Evolutionary conservation across 1,140 invertebrate genomes (phyloP).

Genomic region (Drosophila lini): DNA sequence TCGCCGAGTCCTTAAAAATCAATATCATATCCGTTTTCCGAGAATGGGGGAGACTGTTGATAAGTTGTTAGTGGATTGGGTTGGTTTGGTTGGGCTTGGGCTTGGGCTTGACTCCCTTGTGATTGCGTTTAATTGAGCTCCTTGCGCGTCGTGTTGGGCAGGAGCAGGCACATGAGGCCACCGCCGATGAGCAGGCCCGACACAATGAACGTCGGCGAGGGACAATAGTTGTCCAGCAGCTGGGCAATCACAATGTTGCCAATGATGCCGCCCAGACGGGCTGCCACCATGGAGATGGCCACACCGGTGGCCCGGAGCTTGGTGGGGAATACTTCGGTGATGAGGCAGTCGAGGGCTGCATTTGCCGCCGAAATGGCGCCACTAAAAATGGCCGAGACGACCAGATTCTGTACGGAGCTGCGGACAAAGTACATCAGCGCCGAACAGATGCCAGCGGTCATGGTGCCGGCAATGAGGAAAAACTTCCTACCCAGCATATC

Average conservation of each 20-base stretch:
- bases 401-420: conserved; percentile 92
- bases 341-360: conserved; percentile 93
- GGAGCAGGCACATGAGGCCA: conserved; percentile 92
- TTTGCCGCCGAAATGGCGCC: conserved; percentile 95
- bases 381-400: conserved; percentile 93
- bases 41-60: neutral
- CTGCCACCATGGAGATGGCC: conserved; percentile 94
- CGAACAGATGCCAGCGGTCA: conserved; percentile 93
- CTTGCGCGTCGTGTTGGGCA: conserved; percentile 93
- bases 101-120: neutral
- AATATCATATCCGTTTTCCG: too few relatives aligned
- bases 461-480: conserved; percentile 94
- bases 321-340: conserved; percentile 95
- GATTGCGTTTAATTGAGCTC: conserved; percentile 88
- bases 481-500: conserved; percentile 94
- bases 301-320: conserved; percentile 93
- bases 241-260: conserved; percentile 94
- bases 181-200: conserved; percentile 92
- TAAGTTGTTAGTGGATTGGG: neutral
- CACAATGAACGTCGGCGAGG: conserved; percentile 93
- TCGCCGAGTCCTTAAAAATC: neutral
- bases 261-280: conserved; percentile 92
- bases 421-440: conserved; percentile 93
- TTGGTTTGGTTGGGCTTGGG: neutral
- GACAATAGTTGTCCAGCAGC: conserved; percentile 92